Percentiles rank a stretch among this genome's conserved stretches.
phyloP scores from a whole-genome alignment of 1,140 invertebrate genomes.

The Chrysoperla carnea region DNA sequence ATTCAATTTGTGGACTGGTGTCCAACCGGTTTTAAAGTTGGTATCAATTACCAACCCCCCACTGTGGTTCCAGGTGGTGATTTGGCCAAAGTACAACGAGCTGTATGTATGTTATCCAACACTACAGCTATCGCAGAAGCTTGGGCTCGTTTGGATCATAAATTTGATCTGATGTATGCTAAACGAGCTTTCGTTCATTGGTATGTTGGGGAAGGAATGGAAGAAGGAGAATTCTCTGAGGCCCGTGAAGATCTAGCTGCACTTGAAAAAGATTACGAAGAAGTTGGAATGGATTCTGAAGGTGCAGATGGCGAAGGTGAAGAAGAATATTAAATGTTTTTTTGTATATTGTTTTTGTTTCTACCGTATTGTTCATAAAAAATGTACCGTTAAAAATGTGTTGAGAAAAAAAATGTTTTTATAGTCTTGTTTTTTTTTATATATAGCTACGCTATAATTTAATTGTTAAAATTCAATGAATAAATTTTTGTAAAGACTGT shows the following conservation, averaged over 20 bases:
- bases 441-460: too few relatives aligned
- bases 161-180: conserved; percentile 67
- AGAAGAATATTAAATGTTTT: conserved; percentile 12
- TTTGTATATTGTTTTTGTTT: background rate
- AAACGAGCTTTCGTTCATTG: conserved; percentile 65
- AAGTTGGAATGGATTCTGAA: conserved; percentile 20
- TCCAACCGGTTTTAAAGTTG: conserved; percentile 48
- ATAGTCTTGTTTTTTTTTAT: too few relatives aligned
- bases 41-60: conserved; percentile 47
- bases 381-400: too few relatives aligned
- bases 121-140: conserved; percentile 64
- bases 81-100: conserved; percentile 41
- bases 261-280: conserved; percentile 45
- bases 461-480: too few relatives aligned
- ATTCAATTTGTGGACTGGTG: conserved; percentile 48
- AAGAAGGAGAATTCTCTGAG: conserved; percentile 59
- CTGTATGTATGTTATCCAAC: conserved; percentile 62
- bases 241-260: conserved; percentile 60
- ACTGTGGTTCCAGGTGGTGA: conserved; percentile 53
- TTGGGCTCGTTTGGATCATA: conserved; percentile 53
- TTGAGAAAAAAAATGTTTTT: too few relatives aligned
- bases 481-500: too few relatives aligned
- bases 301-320: conserved; percentile 9
- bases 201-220: conserved; percentile 60
- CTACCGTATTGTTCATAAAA: background rate